phyloP scores from a whole-genome alignment of 1,140 invertebrate species.

The Pachypeltis micranthus region DNA sequence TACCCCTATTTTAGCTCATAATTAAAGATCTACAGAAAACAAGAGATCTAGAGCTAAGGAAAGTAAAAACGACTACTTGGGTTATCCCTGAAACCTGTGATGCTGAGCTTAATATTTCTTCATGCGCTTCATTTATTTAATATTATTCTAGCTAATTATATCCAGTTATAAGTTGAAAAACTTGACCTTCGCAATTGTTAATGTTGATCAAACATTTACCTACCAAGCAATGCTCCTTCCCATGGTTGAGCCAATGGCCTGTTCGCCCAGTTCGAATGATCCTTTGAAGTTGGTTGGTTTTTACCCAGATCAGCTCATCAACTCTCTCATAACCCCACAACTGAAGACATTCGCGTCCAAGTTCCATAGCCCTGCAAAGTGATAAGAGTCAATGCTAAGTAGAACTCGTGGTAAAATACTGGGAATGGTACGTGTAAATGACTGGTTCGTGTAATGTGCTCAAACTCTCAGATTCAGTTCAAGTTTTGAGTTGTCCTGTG shows the following conservation, averaged over 20 bases:
- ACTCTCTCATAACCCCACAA: conserved; percentile 92
- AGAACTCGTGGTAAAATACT: too few relatives aligned
- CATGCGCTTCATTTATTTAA: neutral
- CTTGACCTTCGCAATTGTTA: too few relatives aligned
- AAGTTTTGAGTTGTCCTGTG: too few relatives aligned
- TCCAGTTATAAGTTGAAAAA: neutral
- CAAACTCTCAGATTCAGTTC: too few relatives aligned
- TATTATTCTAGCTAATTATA: neutral
- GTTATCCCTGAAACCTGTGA: too few relatives aligned
- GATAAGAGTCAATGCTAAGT: neutral
- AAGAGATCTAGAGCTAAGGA: too few relatives aligned
- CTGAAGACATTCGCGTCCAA: conserved; percentile 83
- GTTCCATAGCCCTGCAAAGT: conserved; percentile 77
- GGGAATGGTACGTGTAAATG: too few relatives aligned
- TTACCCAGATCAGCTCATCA: conserved; percentile 98
- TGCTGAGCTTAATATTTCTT: too few relatives aligned
- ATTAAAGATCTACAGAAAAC: too few relatives aligned
- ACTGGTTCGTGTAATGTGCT: too few relatives aligned
- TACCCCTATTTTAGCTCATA: too few relatives aligned
- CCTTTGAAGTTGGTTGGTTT: conserved; percentile 93
- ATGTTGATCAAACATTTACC: conserved; percentile 20
- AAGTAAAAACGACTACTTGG: too few relatives aligned
- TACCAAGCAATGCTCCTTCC: conserved; percentile 94
- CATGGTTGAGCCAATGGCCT: conserved; percentile 97
- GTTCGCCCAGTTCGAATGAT: conserved; percentile 94